Evolutionary conservation across 2,888 invertebrate species (phyloP), one percentile per base, ranked within the genome.

Genomic region (Iphiclides podalirius): DNA sequence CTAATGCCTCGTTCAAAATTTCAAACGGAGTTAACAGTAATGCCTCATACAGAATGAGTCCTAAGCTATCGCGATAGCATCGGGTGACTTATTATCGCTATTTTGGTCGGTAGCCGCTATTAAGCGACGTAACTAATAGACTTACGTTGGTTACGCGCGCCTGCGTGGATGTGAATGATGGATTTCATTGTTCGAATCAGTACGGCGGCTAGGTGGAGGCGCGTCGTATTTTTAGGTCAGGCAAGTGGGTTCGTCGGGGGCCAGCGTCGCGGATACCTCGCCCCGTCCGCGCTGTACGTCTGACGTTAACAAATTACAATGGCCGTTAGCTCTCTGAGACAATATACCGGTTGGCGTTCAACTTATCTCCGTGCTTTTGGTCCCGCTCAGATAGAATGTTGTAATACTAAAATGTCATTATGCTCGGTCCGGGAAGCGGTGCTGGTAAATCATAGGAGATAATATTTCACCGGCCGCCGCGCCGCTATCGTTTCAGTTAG

Each of bases 381-480:
- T 82, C 79, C 79, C 74, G 72, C 76, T 73, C 79, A 83, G 85
- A 87, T 87, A 87, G 83, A 81, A 75, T 79, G 83, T 82, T 86
- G 83, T 86, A 86, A 79, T 82, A 86, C 84, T 85, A 84, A 87
- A 87, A 85, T 85, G 85, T 85, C 86, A 87, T 87, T 86, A 84
- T 79, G 80, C 75, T 78, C 71, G 75, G 23, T 11, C 14, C 66
- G 75, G 74, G 70, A 33, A 33, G 72, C 72, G 70, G 73, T 70
- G 68, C 73, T 71, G 75, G 78, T 78, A 76, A 78, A 76, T 78
- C 78, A 79, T 71, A 71, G 39, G 56, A 67, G 81, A 84, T 84
- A 85, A 83, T 82, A 78, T 78, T 80, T 78, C 79, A 76, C 63
- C 70, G 78, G 74, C 70, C 63, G 69, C 49, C 48, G 55, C 62